phyloP scores from a whole-genome alignment of 2,113 vertebrate genomes.

The Rhinichthys klamathensis region DNA sequence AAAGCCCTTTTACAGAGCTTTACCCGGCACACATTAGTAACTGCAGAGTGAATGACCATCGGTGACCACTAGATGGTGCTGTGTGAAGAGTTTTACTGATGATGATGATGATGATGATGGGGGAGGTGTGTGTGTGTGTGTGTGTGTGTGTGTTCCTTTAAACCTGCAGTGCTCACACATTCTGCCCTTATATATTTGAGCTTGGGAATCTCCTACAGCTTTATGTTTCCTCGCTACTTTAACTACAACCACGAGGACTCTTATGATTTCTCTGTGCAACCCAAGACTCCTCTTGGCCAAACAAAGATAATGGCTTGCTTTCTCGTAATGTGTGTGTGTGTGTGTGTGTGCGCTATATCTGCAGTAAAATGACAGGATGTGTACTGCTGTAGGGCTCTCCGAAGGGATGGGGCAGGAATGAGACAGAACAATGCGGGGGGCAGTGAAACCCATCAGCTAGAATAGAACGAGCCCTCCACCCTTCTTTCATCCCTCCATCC shows the following conservation, averaged over 20 bases:
- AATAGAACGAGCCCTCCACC: slow-evolving; percentile 51
- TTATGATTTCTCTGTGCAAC: slow-evolving; percentile 39
- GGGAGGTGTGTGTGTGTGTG: slow-evolving; percentile 42
- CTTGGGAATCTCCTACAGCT: slow-evolving; percentile 32
- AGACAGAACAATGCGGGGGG: slow-evolving; percentile 77
- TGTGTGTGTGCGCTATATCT: slow-evolving; percentile 66
- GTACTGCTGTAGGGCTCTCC: slow-evolving; percentile 65
- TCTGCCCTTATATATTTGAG: slow-evolving; percentile 33
- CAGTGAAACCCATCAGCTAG: slow-evolving; percentile 51
- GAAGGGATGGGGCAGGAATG: slow-evolving; percentile 68
- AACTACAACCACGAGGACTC: background rate
- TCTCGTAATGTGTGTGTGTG: slow-evolving; percentile 43
- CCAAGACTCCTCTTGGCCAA: slow-evolving; percentile 49
- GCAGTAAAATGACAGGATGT: slow-evolving; percentile 76
- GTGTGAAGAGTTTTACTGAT: slow-evolving; percentile 71
- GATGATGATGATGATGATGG: slow-evolving; percentile 36
- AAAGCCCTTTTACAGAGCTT: background rate
- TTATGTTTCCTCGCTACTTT: slow-evolving; percentile 47
- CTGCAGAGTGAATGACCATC: slow-evolving; percentile 16
- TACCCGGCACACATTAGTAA: background rate
- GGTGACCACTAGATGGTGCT: slow-evolving; percentile 79
- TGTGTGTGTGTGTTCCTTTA: slow-evolving; percentile 47
- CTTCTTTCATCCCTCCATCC: slow-evolving; percentile 46
- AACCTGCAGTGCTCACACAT: slow-evolving; percentile 46
- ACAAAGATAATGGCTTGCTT: slow-evolving; percentile 60